Base-by-base conservation (phyloP, 2,888 invertebrate species). In the Pristionchus fissidentatus region DNA sequence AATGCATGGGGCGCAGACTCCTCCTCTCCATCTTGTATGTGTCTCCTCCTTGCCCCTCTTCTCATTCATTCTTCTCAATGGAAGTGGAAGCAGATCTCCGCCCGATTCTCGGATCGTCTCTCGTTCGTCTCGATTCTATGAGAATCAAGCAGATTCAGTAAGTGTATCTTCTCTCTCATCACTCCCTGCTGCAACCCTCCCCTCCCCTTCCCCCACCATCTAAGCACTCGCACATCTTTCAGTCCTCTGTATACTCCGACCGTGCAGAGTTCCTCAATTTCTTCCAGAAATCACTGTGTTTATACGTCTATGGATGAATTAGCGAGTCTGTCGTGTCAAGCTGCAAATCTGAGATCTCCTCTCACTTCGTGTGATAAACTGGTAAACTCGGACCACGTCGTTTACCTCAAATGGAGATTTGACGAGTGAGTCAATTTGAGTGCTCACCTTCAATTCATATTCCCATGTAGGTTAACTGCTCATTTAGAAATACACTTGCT, bases 51-150 rank as follows among this genome's bases (percentile, higher is more conserved):
- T n/a, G 15, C 55, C 38, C 41, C 66, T 38, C 79, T 38, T 77
- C 77, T 43, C 32, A 32, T 57, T 79, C 55, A 22, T 22, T 43
- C 79, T 19, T 26, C 8, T 55, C 15, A 52, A 89, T 90, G 89
- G 89, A 90, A 85, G 89, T 90, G 77, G 83, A 86, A 66, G 87
- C 85, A 35, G 89, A 91, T 83, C 85, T 91, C 75, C 84, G 89
- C 78, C 89, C 89, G 73, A 86, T 90, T 82, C 87, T 91, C 38
- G 91, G 91, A 46, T 86, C 89, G 19, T 84, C 85, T 38, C 85
- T 91, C 43, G 89, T 90, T 73, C 89, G 90, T 10, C 84, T 91
- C 79, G 91, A 91, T 85, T 88, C 88, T 7, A 88, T 89, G 88
- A 84, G 89, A 26, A 84, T 90, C 84, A 89, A 89, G 70, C 89